Conservation (phyloP, 2,888 invertebrate genomes). For the Dichetophora obliterata region DNA sequence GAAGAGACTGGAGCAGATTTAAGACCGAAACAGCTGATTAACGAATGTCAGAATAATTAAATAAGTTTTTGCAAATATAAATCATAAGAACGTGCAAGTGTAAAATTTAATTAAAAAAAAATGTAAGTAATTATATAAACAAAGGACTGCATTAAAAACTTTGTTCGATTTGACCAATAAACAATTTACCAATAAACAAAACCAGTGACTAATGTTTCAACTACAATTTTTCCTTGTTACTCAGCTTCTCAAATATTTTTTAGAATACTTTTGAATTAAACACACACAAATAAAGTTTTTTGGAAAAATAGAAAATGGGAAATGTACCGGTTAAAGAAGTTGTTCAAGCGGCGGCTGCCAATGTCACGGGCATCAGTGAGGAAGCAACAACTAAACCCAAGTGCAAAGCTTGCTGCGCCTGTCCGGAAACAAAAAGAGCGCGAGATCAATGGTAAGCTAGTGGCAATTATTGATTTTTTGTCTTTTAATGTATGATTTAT, state of each 20-base stretch:
- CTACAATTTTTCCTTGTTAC: not conserved
- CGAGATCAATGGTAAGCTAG: slow-evolving; percentile 88
- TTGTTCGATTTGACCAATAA: not conserved
- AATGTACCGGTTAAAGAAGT: slow-evolving; percentile 72
- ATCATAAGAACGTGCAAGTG: not conserved
- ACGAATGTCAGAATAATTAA: slow-evolving; percentile 13
- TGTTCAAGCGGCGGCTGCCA: slow-evolving; percentile 64
- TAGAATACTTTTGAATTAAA: not conserved
- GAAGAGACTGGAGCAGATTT: too few species aligned
- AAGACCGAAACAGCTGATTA: slow-evolving; percentile 8
- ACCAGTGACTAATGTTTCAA: not conserved
- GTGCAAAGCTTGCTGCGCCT: slow-evolving; percentile 95
- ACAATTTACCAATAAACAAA: not conserved
- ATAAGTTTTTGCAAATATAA: not conserved
- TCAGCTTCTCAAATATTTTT: not conserved
- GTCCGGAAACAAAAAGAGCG: slow-evolving; percentile 92
- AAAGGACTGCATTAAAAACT: not conserved
- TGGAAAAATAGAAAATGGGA: slow-evolving; percentile 70
- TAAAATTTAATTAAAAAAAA: not conserved
- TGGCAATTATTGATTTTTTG: not conserved
- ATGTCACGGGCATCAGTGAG: slow-evolving; percentile 66
- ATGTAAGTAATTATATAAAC: slow-evolving; percentile 11
- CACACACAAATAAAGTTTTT: slow-evolving; percentile 16
- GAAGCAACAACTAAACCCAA: slow-evolving; percentile 74
- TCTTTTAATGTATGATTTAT: not conserved